Conservation (phyloP, 2,113 vertebrate genomes). For the Bucco capensis region DNA sequence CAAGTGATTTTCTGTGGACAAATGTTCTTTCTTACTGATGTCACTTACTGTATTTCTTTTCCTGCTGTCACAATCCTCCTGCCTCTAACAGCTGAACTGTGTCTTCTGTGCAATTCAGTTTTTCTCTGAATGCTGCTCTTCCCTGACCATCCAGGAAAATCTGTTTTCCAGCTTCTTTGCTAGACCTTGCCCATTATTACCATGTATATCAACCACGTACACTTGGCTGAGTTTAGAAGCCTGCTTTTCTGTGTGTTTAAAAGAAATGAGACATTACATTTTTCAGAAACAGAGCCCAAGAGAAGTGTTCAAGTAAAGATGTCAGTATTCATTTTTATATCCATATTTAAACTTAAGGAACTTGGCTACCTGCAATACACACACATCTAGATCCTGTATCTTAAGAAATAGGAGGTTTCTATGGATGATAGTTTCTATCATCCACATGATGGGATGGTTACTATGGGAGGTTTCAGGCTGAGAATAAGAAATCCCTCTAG, state of each 20-base stretch:
- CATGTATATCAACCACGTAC: background rate
- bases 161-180: background rate
- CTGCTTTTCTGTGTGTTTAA: background rate
- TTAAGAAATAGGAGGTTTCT: background rate
- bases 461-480: background rate
- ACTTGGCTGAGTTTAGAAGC: background rate
- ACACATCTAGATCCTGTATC: background rate
- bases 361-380: background rate
- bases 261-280: background rate
- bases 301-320: background rate
- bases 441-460: no score
- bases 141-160: rapidly evolving
- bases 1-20: background rate
- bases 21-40: background rate
- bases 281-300: background rate
- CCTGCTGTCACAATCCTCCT: background rate
- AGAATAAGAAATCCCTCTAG: background rate
- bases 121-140: background rate
- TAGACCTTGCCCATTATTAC: background rate
- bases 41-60: background rate
- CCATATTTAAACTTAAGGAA: background rate
- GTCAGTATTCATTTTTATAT: background rate
- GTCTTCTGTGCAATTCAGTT: background rate
- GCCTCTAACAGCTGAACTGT: background rate
- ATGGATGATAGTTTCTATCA: no score